Evolutionary conservation across 2,888 invertebrate species (phyloP).

Genomic region (Eristalis tenax): DNA sequence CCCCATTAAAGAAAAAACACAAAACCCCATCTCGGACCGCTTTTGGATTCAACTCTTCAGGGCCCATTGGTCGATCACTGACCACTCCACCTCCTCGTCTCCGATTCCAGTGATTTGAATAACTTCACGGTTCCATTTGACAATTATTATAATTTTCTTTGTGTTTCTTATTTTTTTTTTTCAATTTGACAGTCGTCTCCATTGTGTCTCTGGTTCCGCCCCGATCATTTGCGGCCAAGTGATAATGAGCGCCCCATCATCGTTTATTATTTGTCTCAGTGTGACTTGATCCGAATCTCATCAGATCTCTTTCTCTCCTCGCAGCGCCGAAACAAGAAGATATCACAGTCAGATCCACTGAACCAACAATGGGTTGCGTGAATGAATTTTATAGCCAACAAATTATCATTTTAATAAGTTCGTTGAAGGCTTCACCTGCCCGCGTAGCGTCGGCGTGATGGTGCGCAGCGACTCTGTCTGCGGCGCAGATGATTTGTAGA

Average conservation of each 20-base stretch:
- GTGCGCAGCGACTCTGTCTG: background rate
- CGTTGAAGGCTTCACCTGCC: conserved; percentile 55
- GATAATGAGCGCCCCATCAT: conserved; percentile 67
- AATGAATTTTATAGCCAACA: conserved; percentile 65
- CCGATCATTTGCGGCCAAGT: conserved; percentile 66
- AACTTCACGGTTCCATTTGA: conserved; percentile 66
- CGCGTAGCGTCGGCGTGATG: background rate
- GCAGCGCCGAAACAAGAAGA: conserved; percentile 8
- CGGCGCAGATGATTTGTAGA: conserved; percentile 54
- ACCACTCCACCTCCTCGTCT: conserved; percentile 8
- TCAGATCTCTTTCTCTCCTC: conserved; percentile 22
- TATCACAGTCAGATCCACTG: conserved; percentile 31
- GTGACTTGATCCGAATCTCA: conserved; percentile 66
- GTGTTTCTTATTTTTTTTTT: background rate
- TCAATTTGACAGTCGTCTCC: conserved; percentile 67
- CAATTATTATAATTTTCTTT: conserved; percentile 8
- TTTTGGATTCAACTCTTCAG: conserved; percentile 28
- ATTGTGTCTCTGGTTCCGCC: conserved; percentile 69
- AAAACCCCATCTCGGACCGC: conserved; percentile 29
- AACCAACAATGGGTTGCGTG: conserved; percentile 62
- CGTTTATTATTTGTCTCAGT: conserved; percentile 67
- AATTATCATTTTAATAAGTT: conserved; percentile 71
- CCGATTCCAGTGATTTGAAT: conserved; percentile 28
- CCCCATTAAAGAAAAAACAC: conserved; percentile 35
- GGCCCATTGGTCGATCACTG: conserved; percentile 36